Base-by-base conservation (phyloP, 2,113 vertebrate genomes). In the Tetrao urogallus region DNA sequence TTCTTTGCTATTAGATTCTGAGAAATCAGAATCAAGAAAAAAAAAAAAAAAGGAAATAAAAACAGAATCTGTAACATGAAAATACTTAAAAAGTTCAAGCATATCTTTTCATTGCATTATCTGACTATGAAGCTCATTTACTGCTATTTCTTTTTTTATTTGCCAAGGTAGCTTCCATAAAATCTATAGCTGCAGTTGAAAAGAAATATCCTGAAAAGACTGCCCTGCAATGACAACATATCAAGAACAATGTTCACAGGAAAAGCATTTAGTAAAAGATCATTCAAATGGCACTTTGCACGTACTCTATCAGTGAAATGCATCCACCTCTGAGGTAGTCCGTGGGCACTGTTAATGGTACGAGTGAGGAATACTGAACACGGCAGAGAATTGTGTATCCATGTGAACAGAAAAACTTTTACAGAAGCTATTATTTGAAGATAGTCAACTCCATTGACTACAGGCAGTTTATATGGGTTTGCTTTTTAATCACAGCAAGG, bases 91-190 rank as follows among this genome's bases (percentile, higher is more conserved):
- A 92, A 88, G 32, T 42, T 15, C 48, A 80, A 88, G n/a, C 77
- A 82, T 15, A 56, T 58, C 1, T 77, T 95, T 83, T 80, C 60
- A 50, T 65, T 83, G 50, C 30, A 58, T 10, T 30, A 16, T 10
- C 50, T 80, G 32, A 25, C 32, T 78, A 47, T 48, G 38, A 89
- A 94, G 47, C 7, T 38, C 15, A 32, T 64, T 92, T 80, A 54
- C 60, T 60, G 10, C 71, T 86, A 77, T 36, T 93, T 54, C 48
- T 47, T 58, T 28, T 9, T 78, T 78, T 84, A 30, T 84, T 78
- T 89, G 28, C 38, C 63, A 52, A 52, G 36, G 56, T 82, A 86
- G 58, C 27, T 45, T 86, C 60, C 28, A 14, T 45, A 80, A 80
- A 92, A 77, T 61, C 45, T 48, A 40, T 20, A 52, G 58, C 1